Percentiles rank a stretch among this genome's conserved stretches.
Conservation (phyloP, 2,113 vertebrate genomes). For the Lagenorhynchus albirostris region DNA sequence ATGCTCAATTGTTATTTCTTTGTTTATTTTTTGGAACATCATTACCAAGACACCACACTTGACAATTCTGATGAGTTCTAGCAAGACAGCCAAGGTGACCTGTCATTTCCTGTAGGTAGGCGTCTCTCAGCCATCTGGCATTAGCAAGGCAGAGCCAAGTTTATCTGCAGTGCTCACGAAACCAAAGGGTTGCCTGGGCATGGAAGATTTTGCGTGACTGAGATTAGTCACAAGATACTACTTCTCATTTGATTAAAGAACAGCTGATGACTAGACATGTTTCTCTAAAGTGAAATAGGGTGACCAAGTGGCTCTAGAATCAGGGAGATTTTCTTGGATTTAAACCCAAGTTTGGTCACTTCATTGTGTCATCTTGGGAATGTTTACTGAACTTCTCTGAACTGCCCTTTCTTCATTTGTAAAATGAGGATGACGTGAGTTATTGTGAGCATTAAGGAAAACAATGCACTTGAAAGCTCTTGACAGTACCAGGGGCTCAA, state of each 20-base stretch:
- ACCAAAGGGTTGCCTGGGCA: not conserved
- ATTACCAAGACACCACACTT: not conserved
- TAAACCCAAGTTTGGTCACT: not conserved
- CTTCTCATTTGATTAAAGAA: not conserved
- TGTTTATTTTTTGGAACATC: not conserved
- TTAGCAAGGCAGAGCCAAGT: not conserved
- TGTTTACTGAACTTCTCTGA: constrained; percentile 2
- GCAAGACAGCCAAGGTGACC: not conserved
- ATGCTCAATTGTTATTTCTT: not conserved
- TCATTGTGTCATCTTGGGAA: not conserved
- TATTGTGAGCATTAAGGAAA: not conserved
- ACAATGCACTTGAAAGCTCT: not conserved
- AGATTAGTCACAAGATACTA: not conserved
- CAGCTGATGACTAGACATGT: not conserved
- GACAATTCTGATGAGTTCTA: not conserved
- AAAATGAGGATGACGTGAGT: not conserved
- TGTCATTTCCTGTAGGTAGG: not conserved
- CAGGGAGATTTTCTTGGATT: not conserved
- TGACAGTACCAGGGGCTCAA: not conserved
- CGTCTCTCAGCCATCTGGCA: not conserved
- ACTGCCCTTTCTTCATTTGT: not conserved
- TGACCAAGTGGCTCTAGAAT: not conserved
- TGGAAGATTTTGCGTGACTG: not conserved
- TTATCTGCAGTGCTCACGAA: not conserved
- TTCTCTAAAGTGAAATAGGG: not conserved